Evolutionary conservation across 2,888 invertebrate species (phyloP).

Genomic region (Congeria kusceri): DNA sequence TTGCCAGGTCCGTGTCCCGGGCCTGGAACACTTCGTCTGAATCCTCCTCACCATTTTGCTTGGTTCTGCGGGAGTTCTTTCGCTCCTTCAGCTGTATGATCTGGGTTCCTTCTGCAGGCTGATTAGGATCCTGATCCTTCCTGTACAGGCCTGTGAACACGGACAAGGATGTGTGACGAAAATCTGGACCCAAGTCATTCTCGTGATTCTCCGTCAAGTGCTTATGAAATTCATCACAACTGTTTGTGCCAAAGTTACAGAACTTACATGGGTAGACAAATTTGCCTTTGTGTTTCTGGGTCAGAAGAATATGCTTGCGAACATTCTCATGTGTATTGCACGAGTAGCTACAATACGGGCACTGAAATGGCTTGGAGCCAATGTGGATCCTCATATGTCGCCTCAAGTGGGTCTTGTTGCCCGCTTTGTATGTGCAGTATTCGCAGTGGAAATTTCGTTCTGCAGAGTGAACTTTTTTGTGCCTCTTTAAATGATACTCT

Average conservation of each 20-base stretch:
- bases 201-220: constrained; percentile 89
- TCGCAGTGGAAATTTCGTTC: constrained; percentile 83
- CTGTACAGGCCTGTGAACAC: constrained; percentile 78
- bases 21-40: not conserved
- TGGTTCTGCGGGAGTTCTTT: constrained; percentile 21
- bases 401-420: constrained; percentile 81
- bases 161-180: constrained; percentile 71
- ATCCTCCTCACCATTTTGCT: constrained; percentile 10
- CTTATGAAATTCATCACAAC: constrained; percentile 89
- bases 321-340: constrained; percentile 91
- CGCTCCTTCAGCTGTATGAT: constrained; percentile 77
- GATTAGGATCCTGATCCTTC: constrained; percentile 71
- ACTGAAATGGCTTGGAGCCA: constrained; percentile 84
- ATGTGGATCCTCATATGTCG: constrained; percentile 85
- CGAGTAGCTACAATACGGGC: constrained; percentile 89
- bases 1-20: too few relatives aligned
- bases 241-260: constrained; percentile 89
- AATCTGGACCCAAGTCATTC: constrained; percentile 65
- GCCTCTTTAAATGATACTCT: constrained; percentile 81
- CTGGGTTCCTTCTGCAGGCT: constrained; percentile 77
- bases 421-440: constrained; percentile 84
- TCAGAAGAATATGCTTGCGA: constrained; percentile 93
- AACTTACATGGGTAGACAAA: constrained; percentile 92
- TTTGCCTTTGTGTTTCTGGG: constrained; percentile 92
- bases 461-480: constrained; percentile 83